Evolutionary conservation across 2,113 vertebrate genomes (phyloP).

Genomic region (Saguinus imperator): DNA sequence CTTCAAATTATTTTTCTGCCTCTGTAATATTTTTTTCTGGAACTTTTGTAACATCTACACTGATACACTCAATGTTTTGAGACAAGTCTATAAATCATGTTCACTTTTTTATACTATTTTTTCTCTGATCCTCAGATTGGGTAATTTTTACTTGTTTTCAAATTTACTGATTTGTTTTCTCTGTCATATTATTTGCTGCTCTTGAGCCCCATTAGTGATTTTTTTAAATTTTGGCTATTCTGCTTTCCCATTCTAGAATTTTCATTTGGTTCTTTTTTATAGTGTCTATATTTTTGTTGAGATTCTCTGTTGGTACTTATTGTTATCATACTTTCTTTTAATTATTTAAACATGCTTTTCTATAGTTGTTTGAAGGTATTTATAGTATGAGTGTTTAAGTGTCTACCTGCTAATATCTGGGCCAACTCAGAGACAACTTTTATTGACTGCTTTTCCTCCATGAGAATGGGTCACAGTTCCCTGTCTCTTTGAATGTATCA

Average conservation of each 20-base stretch:
- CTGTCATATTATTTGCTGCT: background rate
- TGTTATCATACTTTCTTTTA: background rate
- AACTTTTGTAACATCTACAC: background rate
- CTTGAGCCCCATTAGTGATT: background rate
- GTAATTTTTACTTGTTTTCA: background rate
- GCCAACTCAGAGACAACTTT: background rate
- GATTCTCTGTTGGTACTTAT: background rate
- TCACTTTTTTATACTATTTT: constrained; percentile 4
- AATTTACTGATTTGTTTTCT: background rate
- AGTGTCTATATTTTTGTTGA: background rate
- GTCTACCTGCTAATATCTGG: background rate
- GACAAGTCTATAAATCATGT: background rate
- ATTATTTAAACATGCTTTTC: background rate
- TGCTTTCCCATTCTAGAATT: background rate
- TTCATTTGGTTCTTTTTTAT: background rate
- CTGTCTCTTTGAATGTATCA: background rate
- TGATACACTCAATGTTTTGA: background rate
- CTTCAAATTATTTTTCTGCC: background rate
- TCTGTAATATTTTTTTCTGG: background rate
- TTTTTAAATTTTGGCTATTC: constrained; percentile 28
- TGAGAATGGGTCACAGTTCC: background rate
- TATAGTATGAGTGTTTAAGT: background rate
- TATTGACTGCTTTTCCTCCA: background rate
- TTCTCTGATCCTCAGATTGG: background rate
- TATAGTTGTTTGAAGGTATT: background rate